A percentile compares a stretch with the other conserved stretches of the same genome.
Evolutionary conservation across 2,113 vertebrate species (phyloP).

Genomic region (Colaptes auratus): DNA sequence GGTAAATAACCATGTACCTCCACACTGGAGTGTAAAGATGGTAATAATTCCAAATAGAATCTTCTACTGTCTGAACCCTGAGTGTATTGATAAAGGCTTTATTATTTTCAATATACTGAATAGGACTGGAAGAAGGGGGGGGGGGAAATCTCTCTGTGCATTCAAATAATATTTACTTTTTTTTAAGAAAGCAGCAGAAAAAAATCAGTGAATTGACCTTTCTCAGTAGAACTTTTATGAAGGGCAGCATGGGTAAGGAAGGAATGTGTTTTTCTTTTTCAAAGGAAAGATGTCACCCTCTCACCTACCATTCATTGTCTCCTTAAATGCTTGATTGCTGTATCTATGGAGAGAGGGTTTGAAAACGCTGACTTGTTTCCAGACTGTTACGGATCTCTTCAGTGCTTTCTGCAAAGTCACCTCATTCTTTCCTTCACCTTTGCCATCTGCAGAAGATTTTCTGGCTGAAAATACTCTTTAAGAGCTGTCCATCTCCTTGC

Average conservation of each 20-base stretch:
- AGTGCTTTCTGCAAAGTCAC: background rate
- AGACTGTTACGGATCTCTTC: background rate
- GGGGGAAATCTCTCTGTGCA: accelerated
- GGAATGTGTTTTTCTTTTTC: background rate
- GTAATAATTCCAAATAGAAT: background rate
- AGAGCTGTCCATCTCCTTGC: background rate
- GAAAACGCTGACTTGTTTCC: background rate
- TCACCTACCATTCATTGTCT: background rate
- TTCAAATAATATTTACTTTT: background rate
- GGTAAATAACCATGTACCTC: background rate
- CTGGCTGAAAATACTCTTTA: background rate
- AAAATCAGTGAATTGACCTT: background rate
- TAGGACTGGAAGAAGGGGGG: background rate
- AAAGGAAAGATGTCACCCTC: background rate
- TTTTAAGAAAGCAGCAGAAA: background rate
- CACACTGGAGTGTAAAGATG: background rate
- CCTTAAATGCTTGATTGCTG: constrained; percentile 12
- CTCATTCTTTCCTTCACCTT: background rate
- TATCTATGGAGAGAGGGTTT: background rate
- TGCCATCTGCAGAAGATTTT: background rate
- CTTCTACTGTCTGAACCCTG: background rate
- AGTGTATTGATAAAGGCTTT: background rate
- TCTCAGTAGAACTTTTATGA: background rate
- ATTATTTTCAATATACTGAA: background rate
- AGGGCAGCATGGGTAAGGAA: background rate